These are phyloP conservation scores for Diadromus collaris DNA, from an alignment of 2,888 invertebrate genomes.

Conservation along the genomic window DNA sequence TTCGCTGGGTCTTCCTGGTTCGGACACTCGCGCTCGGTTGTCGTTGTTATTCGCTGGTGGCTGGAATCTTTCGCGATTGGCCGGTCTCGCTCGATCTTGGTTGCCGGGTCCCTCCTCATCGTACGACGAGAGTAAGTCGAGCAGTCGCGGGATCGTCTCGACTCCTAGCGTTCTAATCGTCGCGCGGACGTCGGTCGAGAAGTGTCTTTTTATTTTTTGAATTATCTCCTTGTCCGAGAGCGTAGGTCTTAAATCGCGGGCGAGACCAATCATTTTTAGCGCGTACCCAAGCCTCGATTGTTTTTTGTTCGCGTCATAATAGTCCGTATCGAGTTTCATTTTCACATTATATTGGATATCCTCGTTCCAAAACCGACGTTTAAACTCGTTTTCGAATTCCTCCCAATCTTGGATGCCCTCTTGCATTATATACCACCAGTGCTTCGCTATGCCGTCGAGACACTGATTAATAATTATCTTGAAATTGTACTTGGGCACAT, in stretches of 20 bases:
- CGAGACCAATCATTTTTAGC: not conserved
- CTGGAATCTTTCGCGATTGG: not conserved
- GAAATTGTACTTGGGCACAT: slow-evolving; percentile 10
- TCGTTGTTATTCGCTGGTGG: not conserved
- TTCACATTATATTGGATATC: slow-evolving; percentile 6
- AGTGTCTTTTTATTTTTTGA: not conserved
- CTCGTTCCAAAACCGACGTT: slow-evolving; percentile 11
- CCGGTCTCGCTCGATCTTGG: not conserved
- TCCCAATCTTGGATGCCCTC: slow-evolving; percentile 3
- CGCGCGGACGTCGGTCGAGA: not conserved
- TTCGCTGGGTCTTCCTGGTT: too few species aligned
- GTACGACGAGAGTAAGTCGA: slow-evolving; percentile 16
- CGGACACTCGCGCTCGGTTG: too few species aligned
- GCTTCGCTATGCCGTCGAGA: not conserved
- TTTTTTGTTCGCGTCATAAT: not conserved
- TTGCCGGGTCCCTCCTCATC: slow-evolving; percentile 3
- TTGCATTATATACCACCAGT: slow-evolving; percentile 18
- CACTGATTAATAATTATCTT: slow-evolving; percentile 15
- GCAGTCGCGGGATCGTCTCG: not conserved
- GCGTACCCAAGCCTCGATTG: not conserved
- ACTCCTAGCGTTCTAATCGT: not conserved
- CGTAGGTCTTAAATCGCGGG: not conserved
- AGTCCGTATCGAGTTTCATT: slow-evolving; percentile 3
- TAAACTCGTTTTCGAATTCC: slow-evolving; percentile 13
- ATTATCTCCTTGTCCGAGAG: not conserved